These are phyloP conservation scores for Todiramphus saurophagus DNA, from an alignment of 2,113 vertebrate genomes.

Conservation along the genomic window DNA sequence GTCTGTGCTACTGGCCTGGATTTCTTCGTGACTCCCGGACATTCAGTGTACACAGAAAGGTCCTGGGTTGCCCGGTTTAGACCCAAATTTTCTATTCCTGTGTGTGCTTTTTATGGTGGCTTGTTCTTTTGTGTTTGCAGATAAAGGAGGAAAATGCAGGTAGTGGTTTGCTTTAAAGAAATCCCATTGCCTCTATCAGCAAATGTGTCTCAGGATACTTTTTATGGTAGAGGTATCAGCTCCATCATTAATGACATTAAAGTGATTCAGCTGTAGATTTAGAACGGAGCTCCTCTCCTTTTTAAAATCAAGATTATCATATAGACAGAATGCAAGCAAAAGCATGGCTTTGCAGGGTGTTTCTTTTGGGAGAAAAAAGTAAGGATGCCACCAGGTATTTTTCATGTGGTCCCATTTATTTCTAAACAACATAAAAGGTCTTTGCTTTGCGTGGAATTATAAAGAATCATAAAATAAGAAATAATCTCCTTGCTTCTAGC, in stretches of 20 bases:
- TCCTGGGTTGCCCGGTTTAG: neutral
- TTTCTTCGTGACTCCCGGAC: neutral
- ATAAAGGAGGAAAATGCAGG: neutral
- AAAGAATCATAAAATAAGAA: slow-evolving; percentile 2
- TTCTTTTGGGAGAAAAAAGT: neutral
- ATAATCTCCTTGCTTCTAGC: neutral
- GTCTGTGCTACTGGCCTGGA: neutral
- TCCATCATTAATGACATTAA: neutral
- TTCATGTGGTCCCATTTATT: slow-evolving; percentile 9
- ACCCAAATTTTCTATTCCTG: neutral
- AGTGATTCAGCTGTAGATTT: neutral
- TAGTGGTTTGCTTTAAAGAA: neutral
- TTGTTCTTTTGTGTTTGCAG: neutral
- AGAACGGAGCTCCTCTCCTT: neutral
- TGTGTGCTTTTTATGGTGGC: neutral
- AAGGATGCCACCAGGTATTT: neutral
- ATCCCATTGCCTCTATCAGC: neutral
- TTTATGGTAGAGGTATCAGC: neutral
- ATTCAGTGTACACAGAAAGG: neutral
- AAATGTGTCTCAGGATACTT: neutral
- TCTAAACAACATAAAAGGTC: neutral
- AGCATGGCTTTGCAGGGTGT: neutral
- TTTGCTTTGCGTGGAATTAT: neutral
- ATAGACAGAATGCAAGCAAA: neutral
- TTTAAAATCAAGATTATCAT: neutral